Evolutionary conservation across 1,140 invertebrate species (phyloP), one percentile per base, ranked within the genome.

Genomic region (Macrotrachela quadricornifera): DNA sequence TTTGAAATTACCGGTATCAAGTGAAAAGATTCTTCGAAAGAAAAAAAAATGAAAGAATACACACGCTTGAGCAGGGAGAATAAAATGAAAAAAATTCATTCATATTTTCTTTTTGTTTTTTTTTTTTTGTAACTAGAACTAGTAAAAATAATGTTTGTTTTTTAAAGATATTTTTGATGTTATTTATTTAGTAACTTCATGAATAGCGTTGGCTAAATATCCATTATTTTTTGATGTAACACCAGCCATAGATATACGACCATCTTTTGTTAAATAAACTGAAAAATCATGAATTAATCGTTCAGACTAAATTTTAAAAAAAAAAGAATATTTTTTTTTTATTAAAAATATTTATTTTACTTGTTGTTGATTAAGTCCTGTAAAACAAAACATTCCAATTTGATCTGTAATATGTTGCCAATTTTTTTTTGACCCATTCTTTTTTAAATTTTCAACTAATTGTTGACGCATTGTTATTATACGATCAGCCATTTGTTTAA

Each of bases 321-420:
- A 30, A 30, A 30, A 30, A 30, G 21, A 30, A 30, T 30, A 30
- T 8, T n/a, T n/a, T n/a, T n/a, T n/a, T n/a, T n/a, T n/a, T n/a
- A n/a, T n/a, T n/a, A n/a, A n/a, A n/a, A n/a, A n/a, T n/a, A n/a
- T n/a, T n/a, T n/a, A n/a, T 49, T 49, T 45, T 56, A 74, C 86
- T 76, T 97, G 83, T 46, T 81, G 73, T 12, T 80, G 76, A 49
- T 78, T 85, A 59, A 97, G 76, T 54, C 92, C 92, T 45, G 91
- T 96, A 69, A 79, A 99, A 69, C 91, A 97, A 74, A 97, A 99
- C 92, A 99, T 99, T 65, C 92, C 92, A 68, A 97, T 97, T 74
- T 97, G 92, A 67, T 97, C 80, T 45, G 85, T 91, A 64, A 99
- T 94, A 69, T 99, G 92, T 39, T 80, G 70, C 92, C 92, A 99